A percentile compares a stretch with the other conserved stretches of the same genome.
Evolutionary conservation across 23 tunicate species (phyloP).

Genomic region (Ciona savignyi): DNA sequence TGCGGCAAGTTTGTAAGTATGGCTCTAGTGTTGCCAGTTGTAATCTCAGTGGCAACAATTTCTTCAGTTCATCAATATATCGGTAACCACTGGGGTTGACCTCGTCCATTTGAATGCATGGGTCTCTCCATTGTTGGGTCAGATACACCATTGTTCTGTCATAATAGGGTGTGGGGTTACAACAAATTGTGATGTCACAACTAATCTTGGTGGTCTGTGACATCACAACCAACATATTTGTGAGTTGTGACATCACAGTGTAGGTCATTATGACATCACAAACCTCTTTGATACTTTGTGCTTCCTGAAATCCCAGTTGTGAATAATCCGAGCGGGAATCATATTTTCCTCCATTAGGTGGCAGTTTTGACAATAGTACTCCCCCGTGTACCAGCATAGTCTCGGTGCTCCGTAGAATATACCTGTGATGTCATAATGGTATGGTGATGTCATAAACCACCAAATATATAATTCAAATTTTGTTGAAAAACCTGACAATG

Average conservation of each 20-base stretch:
- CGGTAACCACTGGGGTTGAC: constrained; percentile 62
- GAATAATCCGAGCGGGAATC: constrained; percentile 84
- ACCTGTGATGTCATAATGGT: no score
- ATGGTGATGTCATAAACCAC: no score
- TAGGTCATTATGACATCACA: no score
- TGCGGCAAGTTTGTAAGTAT: constrained; percentile 60
- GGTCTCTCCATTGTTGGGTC: constrained; percentile 52
- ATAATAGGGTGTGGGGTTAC: no score
- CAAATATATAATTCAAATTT: neutral
- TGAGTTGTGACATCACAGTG: neutral
- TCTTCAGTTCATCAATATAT: constrained; percentile 45
- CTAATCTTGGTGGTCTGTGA: no score
- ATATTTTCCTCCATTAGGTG: constrained; percentile 69
- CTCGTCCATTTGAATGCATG: constrained; percentile 49
- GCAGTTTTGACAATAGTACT: constrained; percentile 77
- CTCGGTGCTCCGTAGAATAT: constrained; percentile 75
- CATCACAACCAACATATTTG: neutral
- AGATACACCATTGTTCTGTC: constrained; percentile 23
- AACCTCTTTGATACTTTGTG: constrained; percentile 50
- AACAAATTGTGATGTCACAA: no score
- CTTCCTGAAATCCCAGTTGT: constrained; percentile 91
- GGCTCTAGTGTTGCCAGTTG: constrained; percentile 35
- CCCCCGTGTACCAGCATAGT: constrained; percentile 73
- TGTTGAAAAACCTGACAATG: neutral
- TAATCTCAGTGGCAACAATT: constrained; percentile 32